Base-by-base conservation (phyloP, 2,888 invertebrate species). In the Thereva unica region DNA sequence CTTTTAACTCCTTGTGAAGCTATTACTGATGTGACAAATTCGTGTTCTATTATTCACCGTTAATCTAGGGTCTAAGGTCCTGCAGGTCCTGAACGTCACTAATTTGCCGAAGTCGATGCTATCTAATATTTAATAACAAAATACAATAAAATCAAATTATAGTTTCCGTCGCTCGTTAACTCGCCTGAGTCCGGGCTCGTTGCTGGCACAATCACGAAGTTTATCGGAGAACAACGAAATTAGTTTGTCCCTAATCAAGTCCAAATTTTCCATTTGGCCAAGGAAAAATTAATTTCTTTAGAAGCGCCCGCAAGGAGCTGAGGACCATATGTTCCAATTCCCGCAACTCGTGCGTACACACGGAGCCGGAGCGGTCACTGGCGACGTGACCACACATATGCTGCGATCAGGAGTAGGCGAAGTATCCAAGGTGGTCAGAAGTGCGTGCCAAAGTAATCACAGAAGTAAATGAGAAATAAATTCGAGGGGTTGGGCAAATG, bases 401-500 rank as follows among this genome's bases (percentile, higher is more conserved):
- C 61, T 23, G 12, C 34, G 35, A 23, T 41, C 10, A 23, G 49
- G 61, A 23, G 1, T 12, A 61, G 61, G 10, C 23, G 23, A 49
- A 50, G 41, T 50, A 61, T 41, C 61, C 41, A 61, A 61, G 61
- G 61, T 61, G 45, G 23, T 10, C 41, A 12, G 50, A 12, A 44
- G 61, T 70, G 70, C 70, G 67, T 68, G 70, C 49, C 55, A 52
- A 64, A 61, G 57, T 67, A 70, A 70, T 70, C 61, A 68, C 45
- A 61, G 61, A 63, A 70, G 53, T 63, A 67, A 68, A 70, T 70
- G 64, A 57, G 67, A 68, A 70, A 67, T 67, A 65, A 70, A 68
- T 65, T 70, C 61, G 53, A 56, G 53, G 70, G 70, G 70, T 70
- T 49, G 67, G 64, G 54, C 67, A 61, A 54, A 65, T 61, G 65